Conservation (phyloP, 2,797 vertebrate genomes). For the Enteromius paludinosus region DNA sequence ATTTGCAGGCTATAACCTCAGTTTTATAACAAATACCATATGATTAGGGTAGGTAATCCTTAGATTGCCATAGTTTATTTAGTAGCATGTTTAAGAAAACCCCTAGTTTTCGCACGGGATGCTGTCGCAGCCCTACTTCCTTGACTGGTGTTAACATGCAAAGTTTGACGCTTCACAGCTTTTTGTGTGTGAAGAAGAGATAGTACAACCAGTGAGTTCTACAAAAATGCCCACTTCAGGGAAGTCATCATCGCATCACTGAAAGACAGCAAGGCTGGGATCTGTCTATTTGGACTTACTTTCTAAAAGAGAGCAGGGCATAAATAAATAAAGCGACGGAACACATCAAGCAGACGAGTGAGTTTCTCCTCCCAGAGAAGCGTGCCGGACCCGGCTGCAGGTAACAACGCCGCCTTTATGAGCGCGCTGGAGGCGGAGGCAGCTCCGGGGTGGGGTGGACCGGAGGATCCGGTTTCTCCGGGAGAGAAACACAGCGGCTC, state of each 20-base stretch:
- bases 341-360: not conserved
- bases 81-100: too few species aligned
- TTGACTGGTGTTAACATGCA: not conserved
- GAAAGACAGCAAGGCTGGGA: too few species aligned
- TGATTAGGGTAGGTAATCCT: too few species aligned
- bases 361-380: constrained; percentile 2
- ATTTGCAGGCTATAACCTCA: too few species aligned
- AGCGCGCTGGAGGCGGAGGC: constrained; percentile 43
- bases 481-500: constrained; percentile 40
- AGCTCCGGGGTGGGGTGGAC: constrained; percentile 43
- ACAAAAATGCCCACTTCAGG: not conserved
- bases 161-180: not conserved
- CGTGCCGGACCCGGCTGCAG: constrained; percentile 26
- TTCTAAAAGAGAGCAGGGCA: not conserved
- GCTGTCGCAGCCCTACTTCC: not conserved
- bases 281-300: not conserved
- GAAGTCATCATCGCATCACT: not conserved
- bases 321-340: not conserved
- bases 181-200: not conserved
- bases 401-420: constrained; percentile 57
- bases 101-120: too few species aligned
- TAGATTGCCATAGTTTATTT: too few species aligned
- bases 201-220: not conserved
- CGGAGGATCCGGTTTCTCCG: constrained; percentile 53
- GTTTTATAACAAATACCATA: too few species aligned